Evolutionary conservation across 2,797 vertebrate species (phyloP).

Genomic region (Spinus olivaceus): DNA sequence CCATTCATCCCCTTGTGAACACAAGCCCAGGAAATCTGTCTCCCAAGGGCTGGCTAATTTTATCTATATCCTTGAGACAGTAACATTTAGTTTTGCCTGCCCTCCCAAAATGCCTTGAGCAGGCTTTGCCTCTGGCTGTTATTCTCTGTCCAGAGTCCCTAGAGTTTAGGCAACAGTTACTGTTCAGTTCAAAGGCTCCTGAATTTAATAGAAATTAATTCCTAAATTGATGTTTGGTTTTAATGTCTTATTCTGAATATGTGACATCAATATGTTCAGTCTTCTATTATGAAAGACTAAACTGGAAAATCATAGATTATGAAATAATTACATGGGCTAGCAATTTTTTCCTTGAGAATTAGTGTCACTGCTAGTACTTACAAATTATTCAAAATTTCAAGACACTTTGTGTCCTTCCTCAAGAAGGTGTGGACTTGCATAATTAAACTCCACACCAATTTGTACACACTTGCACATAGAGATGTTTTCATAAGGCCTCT

Average conservation of each 20-base stretch:
- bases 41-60: neutral
- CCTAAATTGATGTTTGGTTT: neutral
- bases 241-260: neutral
- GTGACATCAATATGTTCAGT: neutral
- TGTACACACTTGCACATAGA: neutral
- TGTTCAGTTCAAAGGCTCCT: neutral
- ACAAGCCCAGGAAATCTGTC: neutral
- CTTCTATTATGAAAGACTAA: neutral
- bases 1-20: neutral
- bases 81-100: neutral
- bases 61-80: neutral
- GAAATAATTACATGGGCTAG: neutral
- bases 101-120: neutral
- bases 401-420: neutral
- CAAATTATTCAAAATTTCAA: neutral
- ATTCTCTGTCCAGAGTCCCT: neutral
- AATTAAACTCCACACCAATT: neutral
- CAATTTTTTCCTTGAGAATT: neutral
- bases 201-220: neutral
- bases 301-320: neutral
- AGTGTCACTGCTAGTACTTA: neutral
- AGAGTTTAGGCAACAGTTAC: neutral
- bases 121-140: neutral
- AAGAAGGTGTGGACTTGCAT: neutral
- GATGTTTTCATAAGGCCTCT: neutral